Percentiles rank a stretch among this genome's conserved stretches.
phyloP scores from a whole-genome alignment of 2,888 invertebrate species.

The Rhopalosiphum nymphaeae region DNA sequence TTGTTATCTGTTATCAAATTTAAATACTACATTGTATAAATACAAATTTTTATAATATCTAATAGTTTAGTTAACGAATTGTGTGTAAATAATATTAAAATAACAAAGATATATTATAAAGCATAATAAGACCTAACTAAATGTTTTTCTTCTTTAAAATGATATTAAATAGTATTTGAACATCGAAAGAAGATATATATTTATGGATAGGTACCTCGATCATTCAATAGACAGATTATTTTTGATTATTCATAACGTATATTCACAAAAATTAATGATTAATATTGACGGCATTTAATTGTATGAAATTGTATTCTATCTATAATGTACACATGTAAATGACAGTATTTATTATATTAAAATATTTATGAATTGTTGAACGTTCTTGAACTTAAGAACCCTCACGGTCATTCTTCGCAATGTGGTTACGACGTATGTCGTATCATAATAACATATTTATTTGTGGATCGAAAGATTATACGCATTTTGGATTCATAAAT shows the following conservation, averaged over 20 bases:
- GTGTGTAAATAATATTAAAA: not conserved
- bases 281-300: slow-evolving; percentile 41
- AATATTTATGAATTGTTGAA: slow-evolving; percentile 32
- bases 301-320: not conserved
- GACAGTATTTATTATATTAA: slow-evolving; percentile 19
- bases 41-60: not conserved
- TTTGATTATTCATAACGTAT: not conserved
- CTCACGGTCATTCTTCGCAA: slow-evolving; percentile 40
- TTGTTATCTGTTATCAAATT: not conserved
- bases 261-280: slow-evolving; percentile 14
- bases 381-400: slow-evolving; percentile 52
- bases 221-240: not conserved
- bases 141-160: not conserved
- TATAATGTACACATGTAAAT: slow-evolving; percentile 19
- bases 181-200: not conserved
- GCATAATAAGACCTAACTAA: not conserved
- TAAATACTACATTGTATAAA: not conserved
- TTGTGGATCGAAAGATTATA: not conserved
- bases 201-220: not conserved
- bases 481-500: not conserved
- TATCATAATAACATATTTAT: not conserved
- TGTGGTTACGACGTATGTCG: slow-evolving; percentile 6
- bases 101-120: not conserved
- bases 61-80: not conserved
- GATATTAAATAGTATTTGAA: not conserved